Conservation (phyloP, 2,888 invertebrate genomes). For the Noctua janthina region DNA sequence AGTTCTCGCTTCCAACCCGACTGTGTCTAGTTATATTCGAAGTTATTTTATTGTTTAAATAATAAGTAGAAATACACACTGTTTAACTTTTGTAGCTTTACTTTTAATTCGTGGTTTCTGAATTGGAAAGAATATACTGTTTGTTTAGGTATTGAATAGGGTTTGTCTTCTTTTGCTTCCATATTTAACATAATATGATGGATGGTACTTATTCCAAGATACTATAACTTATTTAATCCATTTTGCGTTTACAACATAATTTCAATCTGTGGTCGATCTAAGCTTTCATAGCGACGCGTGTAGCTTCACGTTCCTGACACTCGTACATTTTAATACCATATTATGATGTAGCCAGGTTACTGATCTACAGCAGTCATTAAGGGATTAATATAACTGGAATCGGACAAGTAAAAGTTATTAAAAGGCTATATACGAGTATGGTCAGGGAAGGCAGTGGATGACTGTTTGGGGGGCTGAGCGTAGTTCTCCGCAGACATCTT, state of each 20-base stretch:
- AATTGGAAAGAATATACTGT: neutral
- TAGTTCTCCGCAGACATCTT: too few species aligned
- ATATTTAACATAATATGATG: neutral
- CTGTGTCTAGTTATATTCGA: slow-evolving; percentile 1
- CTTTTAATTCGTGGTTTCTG: neutral
- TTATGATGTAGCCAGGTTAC: slow-evolving; percentile 3
- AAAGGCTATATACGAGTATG: neutral
- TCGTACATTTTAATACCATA: neutral
- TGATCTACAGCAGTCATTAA: slow-evolving; percentile 7
- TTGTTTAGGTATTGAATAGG: too few species aligned
- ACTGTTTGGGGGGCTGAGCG: neutral
- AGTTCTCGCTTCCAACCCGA: neutral
- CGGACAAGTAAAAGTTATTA: neutral
- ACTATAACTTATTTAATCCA: neutral
- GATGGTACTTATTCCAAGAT: neutral
- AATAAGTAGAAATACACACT: neutral
- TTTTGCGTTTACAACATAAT: neutral
- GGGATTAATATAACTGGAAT: neutral
- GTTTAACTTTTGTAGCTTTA: slow-evolving; percentile 2
- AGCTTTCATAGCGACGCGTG: neutral
- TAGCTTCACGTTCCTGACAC: neutral
- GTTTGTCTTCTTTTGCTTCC: neutral
- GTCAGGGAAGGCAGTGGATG: neutral
- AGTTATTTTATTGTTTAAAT: neutral
- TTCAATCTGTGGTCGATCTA: neutral